Base-by-base conservation (phyloP, 2,797 vertebrate genomes). In the Anableps anableps region DNA sequence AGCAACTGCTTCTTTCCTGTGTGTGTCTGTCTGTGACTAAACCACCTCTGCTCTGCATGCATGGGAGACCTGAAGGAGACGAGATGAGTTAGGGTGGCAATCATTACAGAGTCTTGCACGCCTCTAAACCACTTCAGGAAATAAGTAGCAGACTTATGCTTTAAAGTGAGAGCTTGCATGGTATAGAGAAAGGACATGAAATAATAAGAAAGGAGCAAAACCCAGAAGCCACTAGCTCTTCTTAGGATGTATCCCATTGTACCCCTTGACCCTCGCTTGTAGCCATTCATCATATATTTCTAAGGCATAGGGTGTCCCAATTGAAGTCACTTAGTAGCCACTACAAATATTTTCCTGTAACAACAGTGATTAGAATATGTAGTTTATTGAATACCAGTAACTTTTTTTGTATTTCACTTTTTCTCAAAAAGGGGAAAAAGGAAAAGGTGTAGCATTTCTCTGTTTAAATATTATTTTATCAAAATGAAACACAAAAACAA, bases 1-100 rank as follows among this genome's bases (percentile, higher is more conserved):
- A 92, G 85, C 86, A 81, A 91, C 88, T 86, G 89, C 88, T 78
- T 91, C 84, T 91, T 93, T 86, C 88, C 72, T 80, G 48, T 75
- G 73, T 80, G 72, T 82, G 62, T 81, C 77, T 82, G 78, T 50
- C 80, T 90, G 83, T 80, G 73, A 78, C 84, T 89, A 80, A 90
- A 78, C 79, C 82, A 85, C 81, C 79, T 80, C 82, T 83, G 78
- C 68, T 90, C 81, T 80, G 87, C 76, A 84, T 86, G 79, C 78
- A 87, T 29, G 17, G 51, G 26, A 79, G 76, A 72, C 80, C 72
- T 80, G 72, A 84, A 86, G 79, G 75, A 80, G 80, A 58, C 41
- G 36, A 66, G 82, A 85, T 75, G 84, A 89, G 80, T 90, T 88
- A 70, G 71, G 86, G 47, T 75, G 45, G 77, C 66, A 82, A 71